Evolutionary conservation across 2,797 vertebrate genomes (phyloP), one percentile per base, ranked within the genome.

Genomic region (Siniperca undulata): DNA sequence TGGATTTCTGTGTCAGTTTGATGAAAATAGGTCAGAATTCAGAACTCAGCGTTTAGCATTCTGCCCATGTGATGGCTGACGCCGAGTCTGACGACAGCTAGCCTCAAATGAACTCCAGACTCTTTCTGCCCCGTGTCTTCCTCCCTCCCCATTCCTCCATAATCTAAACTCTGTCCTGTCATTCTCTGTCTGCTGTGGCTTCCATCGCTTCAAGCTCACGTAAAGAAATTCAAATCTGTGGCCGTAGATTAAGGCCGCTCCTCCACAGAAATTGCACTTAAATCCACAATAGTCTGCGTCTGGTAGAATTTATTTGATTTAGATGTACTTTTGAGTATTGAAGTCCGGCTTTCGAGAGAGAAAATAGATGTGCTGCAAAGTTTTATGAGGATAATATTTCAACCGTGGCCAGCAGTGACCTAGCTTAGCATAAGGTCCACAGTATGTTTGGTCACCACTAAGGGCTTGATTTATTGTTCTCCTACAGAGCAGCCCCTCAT

Each of bases 11-110:
- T 94, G 94, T 94, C 93, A 94, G 92, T 93, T 91, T 94, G 94
- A 92, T 90, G 92, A 93, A 95, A 95, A 94, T 95, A 93, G 95
- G 95, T 95, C 95, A 96, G 93, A 91, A 94, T 94, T 89, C 90
- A 78, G 87, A 91, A 86, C 86, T 78, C 44, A 71, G 81, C 74
- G 82, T 95, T 95, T 92, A 95, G 92, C 95, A 95, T 95, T 93
- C 91, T 82, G 91, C 87, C 81, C 93, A 83, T 93, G 93, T 91
- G 89, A 94, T 66, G 84, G 69, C 88, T 90, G 91, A 93, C 86
- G 90, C 85, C 14, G 85, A 76, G 79, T 65, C 72, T 89, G 91
- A 92, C 84, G 82, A 90, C 88, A 87, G 88, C 91, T 86, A 75
- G 91, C 93, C 93, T 92, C 48, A 81, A 84, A 93, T 94, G 90